These are phyloP conservation scores for Clarias laeviceps DNA, from an alignment of 2,797 vertebrate species.

Conservation along the genomic window DNA sequence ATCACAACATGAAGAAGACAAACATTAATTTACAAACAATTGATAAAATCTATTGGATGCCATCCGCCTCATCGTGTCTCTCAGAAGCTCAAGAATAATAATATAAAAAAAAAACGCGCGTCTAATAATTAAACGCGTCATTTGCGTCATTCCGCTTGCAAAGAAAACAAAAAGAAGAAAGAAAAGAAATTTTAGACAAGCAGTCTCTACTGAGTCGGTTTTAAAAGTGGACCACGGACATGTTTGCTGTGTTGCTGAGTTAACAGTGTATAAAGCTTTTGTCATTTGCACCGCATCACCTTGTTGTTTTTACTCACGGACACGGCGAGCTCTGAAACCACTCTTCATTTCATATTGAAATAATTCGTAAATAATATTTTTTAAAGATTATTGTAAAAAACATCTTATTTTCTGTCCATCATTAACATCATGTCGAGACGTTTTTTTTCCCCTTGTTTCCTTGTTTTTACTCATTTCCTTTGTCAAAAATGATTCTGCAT, in stretches of 20 bases:
- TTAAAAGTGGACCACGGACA: neutral
- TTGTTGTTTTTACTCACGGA: slow-evolving; percentile 35
- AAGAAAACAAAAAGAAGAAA: neutral
- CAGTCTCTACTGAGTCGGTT: neutral
- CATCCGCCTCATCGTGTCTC: neutral
- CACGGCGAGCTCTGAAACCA: slow-evolving; percentile 14
- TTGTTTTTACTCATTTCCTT: slow-evolving; percentile 38
- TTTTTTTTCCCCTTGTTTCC: slow-evolving; percentile 45
- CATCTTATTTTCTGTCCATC: slow-evolving; percentile 24
- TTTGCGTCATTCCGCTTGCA: neutral
- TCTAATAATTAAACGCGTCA: neutral
- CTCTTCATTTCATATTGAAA: slow-evolving; percentile 62
- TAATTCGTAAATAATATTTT: slow-evolving; percentile 34
- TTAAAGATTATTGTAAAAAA: too few relatives aligned
- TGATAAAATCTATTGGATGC: neutral
- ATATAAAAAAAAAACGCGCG: neutral
- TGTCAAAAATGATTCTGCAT: slow-evolving; percentile 42
- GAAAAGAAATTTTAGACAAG: neutral
- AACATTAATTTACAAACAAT: neutral
- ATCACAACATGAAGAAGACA: neutral
- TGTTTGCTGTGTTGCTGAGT: slow-evolving; percentile 25
- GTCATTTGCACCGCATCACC: slow-evolving; percentile 10
- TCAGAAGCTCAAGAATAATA: neutral
- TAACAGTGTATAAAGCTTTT: slow-evolving; percentile 1
- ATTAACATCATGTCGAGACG: slow-evolving; percentile 40